A percentile compares a stretch with the other conserved stretches of the same genome.
Conservation (phyloP, 2,888 invertebrate species). For the Tipula helvola region DNA sequence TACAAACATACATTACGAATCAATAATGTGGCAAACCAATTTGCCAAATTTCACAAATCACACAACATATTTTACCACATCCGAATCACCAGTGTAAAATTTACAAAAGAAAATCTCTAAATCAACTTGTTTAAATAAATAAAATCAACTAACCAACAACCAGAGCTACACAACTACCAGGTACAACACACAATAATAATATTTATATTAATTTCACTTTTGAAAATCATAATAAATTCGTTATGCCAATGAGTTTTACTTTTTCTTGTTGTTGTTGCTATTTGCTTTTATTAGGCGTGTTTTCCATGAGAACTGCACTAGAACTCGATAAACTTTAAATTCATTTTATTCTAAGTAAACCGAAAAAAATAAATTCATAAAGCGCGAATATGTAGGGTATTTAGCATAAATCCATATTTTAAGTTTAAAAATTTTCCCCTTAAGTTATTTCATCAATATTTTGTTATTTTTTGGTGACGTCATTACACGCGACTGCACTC, state of each 20-base stretch:
- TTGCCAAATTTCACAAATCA: neutral
- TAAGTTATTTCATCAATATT: too few species aligned
- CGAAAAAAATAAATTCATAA: too few species aligned
- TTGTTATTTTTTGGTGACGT: too few species aligned
- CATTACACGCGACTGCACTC: too few species aligned
- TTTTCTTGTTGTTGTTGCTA: neutral
- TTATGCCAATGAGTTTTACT: neutral
- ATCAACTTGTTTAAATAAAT: neutral
- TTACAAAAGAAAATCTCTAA: neutral
- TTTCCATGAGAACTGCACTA: too few species aligned
- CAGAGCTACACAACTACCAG: neutral
- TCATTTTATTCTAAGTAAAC: too few species aligned
- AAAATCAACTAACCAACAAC: neutral
- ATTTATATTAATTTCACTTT: neutral
- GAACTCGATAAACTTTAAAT: too few species aligned
- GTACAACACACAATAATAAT: neutral
- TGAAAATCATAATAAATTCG: neutral
- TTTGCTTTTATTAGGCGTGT: neutral
- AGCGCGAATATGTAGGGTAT: too few species aligned
- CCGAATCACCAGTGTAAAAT: neutral
- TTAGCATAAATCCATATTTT: too few species aligned
- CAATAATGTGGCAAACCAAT: neutral
- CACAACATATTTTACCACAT: neutral
- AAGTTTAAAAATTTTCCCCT: too few species aligned
- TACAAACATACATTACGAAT: neutral